Base-by-base conservation (phyloP, 2,113 vertebrate species). In the Gymnogyps californianus region DNA sequence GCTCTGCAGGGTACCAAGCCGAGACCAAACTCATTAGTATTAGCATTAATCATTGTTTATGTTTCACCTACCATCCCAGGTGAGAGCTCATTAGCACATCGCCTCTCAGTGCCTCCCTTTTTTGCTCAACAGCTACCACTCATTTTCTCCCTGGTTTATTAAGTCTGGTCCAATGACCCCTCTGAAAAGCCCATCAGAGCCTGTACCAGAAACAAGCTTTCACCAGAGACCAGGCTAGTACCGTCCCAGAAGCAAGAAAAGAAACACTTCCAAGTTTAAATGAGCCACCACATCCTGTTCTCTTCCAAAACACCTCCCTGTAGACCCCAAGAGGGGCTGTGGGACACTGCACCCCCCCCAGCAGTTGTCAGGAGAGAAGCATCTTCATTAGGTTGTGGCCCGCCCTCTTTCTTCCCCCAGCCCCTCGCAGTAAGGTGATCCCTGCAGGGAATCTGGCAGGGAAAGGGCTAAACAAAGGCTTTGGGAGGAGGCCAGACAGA, bases 391-490 rank as follows among this genome's bases (percentile, higher is more conserved):
- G 71, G 31, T 44, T 89, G 51, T 32, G 19, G 6, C n/a, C 54
- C 32, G 32, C 67, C 36, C 26, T 46, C 32, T 69, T 83, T 85
- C 21, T 83, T 82, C 46, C 34, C 32, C 40, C 58, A 85, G 31
- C 54, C 40, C n/a, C 61, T 70, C 9, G 2, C 21, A 85, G 79
- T 29, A 91, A 92, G 75, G 78, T 69, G 78, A 89, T 75, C 83
- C 72, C 87, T 82, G 76, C 64, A 79, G 84, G 55, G 74, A 93
- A 86, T 90, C 26, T 70, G 62, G 55, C 66, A 70, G 34, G 75
- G 38, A 91, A 85, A 67, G 55, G 47, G 24, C 83, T 91, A 85
- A 96, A 95, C 82, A 96, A 95, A 93, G 76, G 87, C 62, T 94
- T 89, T 96, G 87, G 78, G 89, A 94, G 42, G 72, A 91, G 89